phyloP scores from a whole-genome alignment of 2,113 vertebrate genomes.

The Clinocottus analis region DNA sequence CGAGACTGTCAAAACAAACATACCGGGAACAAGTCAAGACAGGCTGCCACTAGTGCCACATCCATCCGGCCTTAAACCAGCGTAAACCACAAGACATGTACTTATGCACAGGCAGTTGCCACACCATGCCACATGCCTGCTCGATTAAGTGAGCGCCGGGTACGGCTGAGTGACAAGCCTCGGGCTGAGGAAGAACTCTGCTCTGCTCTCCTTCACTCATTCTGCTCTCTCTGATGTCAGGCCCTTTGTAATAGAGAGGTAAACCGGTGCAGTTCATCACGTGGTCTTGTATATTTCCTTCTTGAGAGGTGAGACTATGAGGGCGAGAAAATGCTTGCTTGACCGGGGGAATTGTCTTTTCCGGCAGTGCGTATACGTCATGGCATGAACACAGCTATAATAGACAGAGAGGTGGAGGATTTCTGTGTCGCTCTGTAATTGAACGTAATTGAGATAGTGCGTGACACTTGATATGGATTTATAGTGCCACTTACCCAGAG shows the following conservation, averaged over 20 bases:
- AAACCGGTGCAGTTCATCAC: constrained; percentile 28
- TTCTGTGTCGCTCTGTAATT: constrained; percentile 51
- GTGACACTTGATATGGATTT: constrained; percentile 63
- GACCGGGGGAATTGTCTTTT: neutral
- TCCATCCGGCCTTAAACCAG: constrained; percentile 76
- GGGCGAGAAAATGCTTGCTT: neutral
- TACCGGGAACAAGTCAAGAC: constrained; percentile 76
- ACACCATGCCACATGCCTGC: constrained; percentile 75
- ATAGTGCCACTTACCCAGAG: constrained; percentile 45
- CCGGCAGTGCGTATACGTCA: constrained; percentile 19
- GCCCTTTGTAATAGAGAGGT: constrained; percentile 21
- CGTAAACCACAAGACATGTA: constrained; percentile 74
- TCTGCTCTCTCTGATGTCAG: constrained; percentile 16
- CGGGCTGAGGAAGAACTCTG: constrained; percentile 37
- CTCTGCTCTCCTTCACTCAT: constrained; percentile 6
- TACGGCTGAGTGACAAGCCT: constrained; percentile 65
- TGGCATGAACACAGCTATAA: constrained; percentile 31
- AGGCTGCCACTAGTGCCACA: constrained; percentile 77
- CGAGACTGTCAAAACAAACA: constrained; percentile 83
- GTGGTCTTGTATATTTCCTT: constrained; percentile 16
- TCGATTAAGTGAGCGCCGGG: constrained; percentile 72
- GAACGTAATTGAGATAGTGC: constrained; percentile 60
- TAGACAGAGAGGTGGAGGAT: constrained; percentile 48
- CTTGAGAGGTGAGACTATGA: neutral
- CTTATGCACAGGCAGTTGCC: constrained; percentile 70